Evolutionary conservation across 1,140 invertebrate species (phyloP), one percentile per base, ranked within the genome.

Genomic region (Bombus waltoni): DNA sequence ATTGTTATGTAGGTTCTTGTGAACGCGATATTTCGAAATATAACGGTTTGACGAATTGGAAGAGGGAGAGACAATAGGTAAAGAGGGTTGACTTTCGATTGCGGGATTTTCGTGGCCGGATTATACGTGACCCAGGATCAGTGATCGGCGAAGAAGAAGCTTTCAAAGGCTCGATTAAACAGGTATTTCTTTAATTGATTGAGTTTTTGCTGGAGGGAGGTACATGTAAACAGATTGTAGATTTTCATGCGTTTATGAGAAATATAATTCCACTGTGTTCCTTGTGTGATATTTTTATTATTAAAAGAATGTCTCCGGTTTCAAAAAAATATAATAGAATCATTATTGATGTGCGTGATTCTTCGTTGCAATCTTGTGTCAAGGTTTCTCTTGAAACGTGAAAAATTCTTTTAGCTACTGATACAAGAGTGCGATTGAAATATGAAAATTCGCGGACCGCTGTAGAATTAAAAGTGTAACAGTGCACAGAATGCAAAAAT

Each of bases 141-240:
- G 32, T 47, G 15, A 68, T 47, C 25, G 22, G 3, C 3, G 3
- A 47, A 32, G 11, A 15, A 40, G 3, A 5, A 15, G 9, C 1
- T 22, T 13, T 38, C 2, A 22, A 35, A 47, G 11, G 5, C 40
- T 68, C 38, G n/a, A 25, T 79, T 5, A 9, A 47, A 47, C 77
- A 79, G 77, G 77, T 79, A 79, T 66, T 79, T 68, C 47, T 65
- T 25, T 65, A 18, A 4, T 38, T n/a, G 8, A 10, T 28, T n/a
- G 8, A 25, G 22, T 42, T 40, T 22, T 40, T 42, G 22, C 11
- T 1, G 3, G 2, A 6, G 1, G 8, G 25, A 28, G 9, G 6
- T 53, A 53, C 18, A 53, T 53, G 47, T 22, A 18, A 11, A 62
- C 22, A 62, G 28, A 62, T 28, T 62, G 10, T 11, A n/a, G 28